phyloP scores from a whole-genome alignment of 2,797 vertebrate species.

The Tolypeutes matacus region DNA sequence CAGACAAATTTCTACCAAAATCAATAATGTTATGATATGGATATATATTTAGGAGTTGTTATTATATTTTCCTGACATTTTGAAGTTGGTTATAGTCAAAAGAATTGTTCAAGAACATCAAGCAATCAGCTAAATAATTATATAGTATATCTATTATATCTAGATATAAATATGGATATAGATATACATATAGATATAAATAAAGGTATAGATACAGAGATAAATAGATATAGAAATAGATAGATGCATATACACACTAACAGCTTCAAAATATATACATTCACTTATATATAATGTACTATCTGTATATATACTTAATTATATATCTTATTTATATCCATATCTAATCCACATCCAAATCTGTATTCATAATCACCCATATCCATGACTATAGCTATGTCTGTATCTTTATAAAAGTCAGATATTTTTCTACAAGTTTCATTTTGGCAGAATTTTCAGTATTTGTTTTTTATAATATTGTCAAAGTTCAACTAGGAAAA shows the following conservation, averaged over 20 bases:
- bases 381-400: too few species aligned
- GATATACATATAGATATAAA: too few species aligned
- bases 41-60: not conserved
- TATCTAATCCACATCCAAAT: not conserved
- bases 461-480: not conserved
- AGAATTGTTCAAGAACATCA: not conserved
- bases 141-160: too few species aligned
- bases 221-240: too few species aligned
- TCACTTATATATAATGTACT: not conserved
- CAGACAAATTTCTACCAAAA: not conserved
- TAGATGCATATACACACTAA: too few species aligned
- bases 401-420: not conserved
- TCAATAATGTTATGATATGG: not conserved
- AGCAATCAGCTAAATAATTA: not conserved
- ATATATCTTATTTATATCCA: not conserved
- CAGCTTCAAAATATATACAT: not conserved
- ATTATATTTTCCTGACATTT: conserved; percentile 11
- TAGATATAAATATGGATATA: too few species aligned
- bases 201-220: too few species aligned
- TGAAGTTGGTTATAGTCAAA: not conserved
- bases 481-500: not conserved
- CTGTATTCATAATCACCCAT: not conserved
- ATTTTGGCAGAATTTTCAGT: not conserved
- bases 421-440: not conserved
- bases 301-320: not conserved